Evolutionary conservation across 1,140 invertebrate genomes (phyloP).

Genomic region (Neuroterus valhalla): DNA sequence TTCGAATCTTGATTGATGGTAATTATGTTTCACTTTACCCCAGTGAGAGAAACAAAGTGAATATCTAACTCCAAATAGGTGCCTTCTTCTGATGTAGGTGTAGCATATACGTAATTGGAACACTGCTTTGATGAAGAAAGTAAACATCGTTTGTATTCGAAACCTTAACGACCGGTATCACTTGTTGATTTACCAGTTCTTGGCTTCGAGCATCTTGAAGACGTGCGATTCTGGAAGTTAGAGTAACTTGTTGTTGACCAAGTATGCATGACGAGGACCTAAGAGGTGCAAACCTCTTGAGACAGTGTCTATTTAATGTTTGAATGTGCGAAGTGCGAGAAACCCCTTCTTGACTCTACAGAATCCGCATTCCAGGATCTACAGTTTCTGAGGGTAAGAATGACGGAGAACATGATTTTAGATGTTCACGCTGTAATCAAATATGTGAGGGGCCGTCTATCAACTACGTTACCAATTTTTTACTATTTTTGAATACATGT

Average conservation of each 20-base stretch:
- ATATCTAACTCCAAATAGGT: too few species aligned
- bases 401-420: too few species aligned
- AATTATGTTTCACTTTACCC: too few species aligned
- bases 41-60: too few species aligned
- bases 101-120: conserved; percentile 6
- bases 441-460: too few species aligned
- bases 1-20: too few species aligned
- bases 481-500: too few species aligned
- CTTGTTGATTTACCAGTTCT: background rate
- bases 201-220: conserved; percentile 5
- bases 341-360: too few species aligned
- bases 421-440: conserved; percentile 26
- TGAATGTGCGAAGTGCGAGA: background rate
- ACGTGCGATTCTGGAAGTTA: background rate
- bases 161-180: background rate
- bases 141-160: conserved; percentile 16
- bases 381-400: too few species aligned
- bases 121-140: background rate
- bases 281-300: background rate
- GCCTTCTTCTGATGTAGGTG: too few species aligned
- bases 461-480: too few species aligned
- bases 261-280: background rate
- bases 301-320: background rate
- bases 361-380: too few species aligned
- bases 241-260: background rate